phyloP scores from a whole-genome alignment of 2,113 vertebrate species.

The Cynocephalus volans region DNA sequence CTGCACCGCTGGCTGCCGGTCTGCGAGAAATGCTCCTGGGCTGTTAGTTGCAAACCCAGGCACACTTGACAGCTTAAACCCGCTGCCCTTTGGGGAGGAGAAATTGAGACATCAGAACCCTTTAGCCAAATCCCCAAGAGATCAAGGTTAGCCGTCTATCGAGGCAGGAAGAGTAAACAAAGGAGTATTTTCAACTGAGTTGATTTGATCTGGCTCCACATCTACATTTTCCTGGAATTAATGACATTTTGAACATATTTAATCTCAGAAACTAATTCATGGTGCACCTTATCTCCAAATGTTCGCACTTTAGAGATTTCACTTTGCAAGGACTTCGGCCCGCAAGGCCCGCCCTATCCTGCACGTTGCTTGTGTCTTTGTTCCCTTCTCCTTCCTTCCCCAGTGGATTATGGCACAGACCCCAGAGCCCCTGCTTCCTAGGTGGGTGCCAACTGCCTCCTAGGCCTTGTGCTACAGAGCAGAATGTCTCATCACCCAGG shows the following conservation, averaged over 20 bases:
- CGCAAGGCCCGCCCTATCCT: background rate
- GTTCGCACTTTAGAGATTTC: background rate
- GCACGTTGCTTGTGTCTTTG: background rate
- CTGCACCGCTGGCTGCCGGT: background rate
- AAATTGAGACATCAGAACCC: constrained; percentile 42
- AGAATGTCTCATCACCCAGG: background rate
- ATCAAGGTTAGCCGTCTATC: background rate
- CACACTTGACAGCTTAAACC: background rate
- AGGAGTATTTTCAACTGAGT: background rate
- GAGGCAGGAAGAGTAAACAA: constrained; percentile 12
- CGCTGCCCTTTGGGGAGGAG: constrained; percentile 10
- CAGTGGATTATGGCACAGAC: background rate
- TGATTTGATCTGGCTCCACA: background rate
- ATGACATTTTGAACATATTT: background rate
- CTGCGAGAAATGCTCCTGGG: background rate
- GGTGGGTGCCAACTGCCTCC: background rate
- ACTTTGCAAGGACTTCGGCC: background rate
- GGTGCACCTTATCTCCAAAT: background rate
- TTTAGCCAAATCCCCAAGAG: constrained; percentile 37
- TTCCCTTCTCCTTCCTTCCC: background rate
- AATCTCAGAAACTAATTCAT: constrained; percentile 14
- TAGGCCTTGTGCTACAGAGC: background rate
- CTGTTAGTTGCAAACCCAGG: background rate
- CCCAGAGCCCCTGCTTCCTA: too few relatives aligned
- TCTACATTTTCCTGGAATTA: background rate